Percentiles rank a stretch among this genome's conserved stretches.
Evolutionary conservation across 1,140 invertebrate genomes (phyloP).

Genomic region (Anoplolepis gracilipes): DNA sequence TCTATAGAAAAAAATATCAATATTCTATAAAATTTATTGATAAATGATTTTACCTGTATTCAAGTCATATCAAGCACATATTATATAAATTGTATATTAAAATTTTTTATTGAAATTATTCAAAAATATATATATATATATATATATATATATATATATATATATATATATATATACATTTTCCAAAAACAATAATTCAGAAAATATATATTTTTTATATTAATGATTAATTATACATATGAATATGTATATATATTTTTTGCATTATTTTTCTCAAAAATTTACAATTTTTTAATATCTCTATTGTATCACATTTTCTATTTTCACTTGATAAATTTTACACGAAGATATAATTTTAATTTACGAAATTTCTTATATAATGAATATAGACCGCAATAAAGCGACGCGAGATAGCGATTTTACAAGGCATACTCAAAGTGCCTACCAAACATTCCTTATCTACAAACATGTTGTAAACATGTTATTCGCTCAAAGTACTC

Average conservation of each 20-base stretch:
- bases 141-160: background rate
- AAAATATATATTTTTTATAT: too few relatives aligned
- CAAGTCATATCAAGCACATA: background rate
- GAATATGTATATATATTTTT: background rate
- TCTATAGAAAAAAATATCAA: background rate
- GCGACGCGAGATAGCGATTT: conserved; percentile 17
- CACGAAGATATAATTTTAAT: conserved; percentile 18
- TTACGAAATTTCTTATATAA: conserved; percentile 29
- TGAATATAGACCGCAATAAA: conserved; percentile 24
- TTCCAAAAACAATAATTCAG: too few relatives aligned
- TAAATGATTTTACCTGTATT: conserved; percentile 1
- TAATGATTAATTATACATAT: too few relatives aligned
- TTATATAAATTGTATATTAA: background rate
- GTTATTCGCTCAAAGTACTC: conserved; percentile 8
- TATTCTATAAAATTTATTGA: background rate
- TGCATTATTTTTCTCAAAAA: background rate
- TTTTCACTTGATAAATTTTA: background rate
- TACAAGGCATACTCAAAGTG: conserved; percentile 23
- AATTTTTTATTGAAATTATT: background rate
- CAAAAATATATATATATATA: background rate
- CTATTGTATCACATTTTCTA: background rate
- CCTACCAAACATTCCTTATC: conserved; percentile 39
- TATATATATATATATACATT: background rate
- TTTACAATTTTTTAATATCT: background rate
- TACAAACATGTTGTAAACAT: conserved; percentile 7